phyloP scores from a whole-genome alignment of 2,113 vertebrate genomes.

The Campylorhamphus procurvoides region DNA sequence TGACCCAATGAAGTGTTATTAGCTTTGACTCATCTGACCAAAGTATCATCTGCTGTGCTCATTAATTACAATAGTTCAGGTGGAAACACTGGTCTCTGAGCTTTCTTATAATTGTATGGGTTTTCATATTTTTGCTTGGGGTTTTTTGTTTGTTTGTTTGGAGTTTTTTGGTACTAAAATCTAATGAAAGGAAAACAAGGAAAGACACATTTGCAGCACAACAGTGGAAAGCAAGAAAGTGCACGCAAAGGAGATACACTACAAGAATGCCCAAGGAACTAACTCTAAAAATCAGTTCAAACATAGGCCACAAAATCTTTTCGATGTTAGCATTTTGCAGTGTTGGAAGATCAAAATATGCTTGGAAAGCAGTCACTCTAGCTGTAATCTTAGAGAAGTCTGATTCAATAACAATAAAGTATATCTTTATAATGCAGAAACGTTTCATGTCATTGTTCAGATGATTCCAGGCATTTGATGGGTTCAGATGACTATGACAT shows the following conservation, averaged over 20 bases:
- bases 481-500: background rate
- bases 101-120: background rate
- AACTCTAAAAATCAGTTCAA: background rate
- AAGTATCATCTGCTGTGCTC: background rate
- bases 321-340: background rate
- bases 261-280: background rate
- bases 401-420: background rate
- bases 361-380: background rate
- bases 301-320: background rate
- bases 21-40: background rate
- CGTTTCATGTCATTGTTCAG: background rate
- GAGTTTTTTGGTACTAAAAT: background rate
- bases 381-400: background rate
- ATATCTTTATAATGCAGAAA: background rate
- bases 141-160: background rate
- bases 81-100: background rate
- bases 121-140: background rate
- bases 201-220: background rate
- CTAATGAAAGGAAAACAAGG: background rate
- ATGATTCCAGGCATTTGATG: background rate
- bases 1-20: background rate
- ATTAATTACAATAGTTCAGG: conserved; percentile 1
- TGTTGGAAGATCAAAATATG: background rate
- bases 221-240: background rate
- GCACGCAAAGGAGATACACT: background rate